Evolutionary conservation across 2,888 invertebrate species (phyloP).

Genomic region (Mesodorylaimus sp.): DNA sequence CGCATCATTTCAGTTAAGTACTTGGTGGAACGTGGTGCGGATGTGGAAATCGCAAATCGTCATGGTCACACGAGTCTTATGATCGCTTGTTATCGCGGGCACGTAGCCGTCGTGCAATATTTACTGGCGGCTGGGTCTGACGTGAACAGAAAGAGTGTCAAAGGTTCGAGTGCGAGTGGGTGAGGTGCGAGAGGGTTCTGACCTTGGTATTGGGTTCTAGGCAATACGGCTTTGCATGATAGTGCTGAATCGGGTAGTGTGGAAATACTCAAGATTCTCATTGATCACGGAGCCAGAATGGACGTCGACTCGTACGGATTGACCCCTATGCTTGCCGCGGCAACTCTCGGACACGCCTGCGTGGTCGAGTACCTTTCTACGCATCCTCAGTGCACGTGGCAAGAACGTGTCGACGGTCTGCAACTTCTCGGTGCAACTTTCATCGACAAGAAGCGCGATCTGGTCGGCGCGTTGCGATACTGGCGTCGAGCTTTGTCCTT

Average conservation of each 20-base stretch:
- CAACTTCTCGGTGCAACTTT: conserved; percentile 81
- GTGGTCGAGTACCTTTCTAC: conserved; percentile 66
- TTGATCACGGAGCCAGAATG: conserved; percentile 72
- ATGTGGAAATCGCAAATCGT: conserved; percentile 84
- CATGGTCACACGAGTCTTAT: conserved; percentile 74
- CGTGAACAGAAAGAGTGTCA: conserved; percentile 58
- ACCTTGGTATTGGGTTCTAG: conserved; percentile 20
- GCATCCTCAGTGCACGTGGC: conserved; percentile 40
- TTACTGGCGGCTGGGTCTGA: conserved; percentile 66
- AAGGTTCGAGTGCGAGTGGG: too few species aligned
- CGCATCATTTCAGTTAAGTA: conserved; percentile 44
- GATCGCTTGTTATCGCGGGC: conserved; percentile 93
- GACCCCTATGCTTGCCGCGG: conserved; percentile 78
- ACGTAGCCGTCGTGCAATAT: conserved; percentile 71
- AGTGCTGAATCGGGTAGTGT: conserved; percentile 88
- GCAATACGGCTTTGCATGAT: conserved; percentile 88
- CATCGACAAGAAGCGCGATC: conserved; percentile 86
- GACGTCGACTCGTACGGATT: conserved; percentile 85
- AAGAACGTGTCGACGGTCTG: conserved; percentile 60
- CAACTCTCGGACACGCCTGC: conserved; percentile 70
- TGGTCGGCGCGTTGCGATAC: conserved; percentile 50
- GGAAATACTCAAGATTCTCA: conserved; percentile 68
- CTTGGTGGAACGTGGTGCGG: conserved; percentile 73
- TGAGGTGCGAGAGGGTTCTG: conserved; percentile 44
- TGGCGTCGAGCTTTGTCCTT: conserved; percentile 83